Evolutionary conservation across 1,140 invertebrate species (phyloP).

Genomic region (Chymomyza costata): DNA sequence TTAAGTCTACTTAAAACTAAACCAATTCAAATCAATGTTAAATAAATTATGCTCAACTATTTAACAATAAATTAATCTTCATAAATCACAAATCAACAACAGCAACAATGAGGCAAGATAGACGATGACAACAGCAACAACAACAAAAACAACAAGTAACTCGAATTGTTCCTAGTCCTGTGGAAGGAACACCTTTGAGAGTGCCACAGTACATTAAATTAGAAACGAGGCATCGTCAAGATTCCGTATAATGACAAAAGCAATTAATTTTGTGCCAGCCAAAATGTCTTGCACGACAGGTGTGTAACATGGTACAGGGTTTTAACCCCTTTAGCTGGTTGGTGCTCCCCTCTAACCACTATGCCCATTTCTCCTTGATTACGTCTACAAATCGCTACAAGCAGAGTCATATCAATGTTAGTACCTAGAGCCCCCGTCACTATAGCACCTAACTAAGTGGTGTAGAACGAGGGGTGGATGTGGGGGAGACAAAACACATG

Average conservation of each 20-base stretch:
- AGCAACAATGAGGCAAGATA: no score
- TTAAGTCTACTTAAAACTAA: constrained; percentile 37
- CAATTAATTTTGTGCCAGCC: constrained; percentile 72
- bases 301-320: constrained; percentile 24
- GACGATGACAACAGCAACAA: constrained; percentile 22
- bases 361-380: constrained; percentile 38
- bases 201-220: constrained; percentile 62
- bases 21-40: constrained; percentile 62
- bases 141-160: constrained; percentile 17
- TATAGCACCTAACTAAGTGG: neutral
- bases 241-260: constrained; percentile 75
- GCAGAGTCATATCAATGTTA: constrained; percentile 33
- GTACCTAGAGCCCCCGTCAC: neutral
- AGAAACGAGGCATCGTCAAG: constrained; percentile 70
- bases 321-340: neutral
- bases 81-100: constrained; percentile 74
- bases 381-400: constrained; percentile 71
- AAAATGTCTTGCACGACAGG: constrained; percentile 53
- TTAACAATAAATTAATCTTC: constrained; percentile 75
- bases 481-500: neutral
- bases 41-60: constrained; percentile 70
- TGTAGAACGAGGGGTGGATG: no score
- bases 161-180: constrained; percentile 1
- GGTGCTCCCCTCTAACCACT: neutral
- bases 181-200: constrained; percentile 27